phyloP scores from a whole-genome alignment of 2,113 vertebrate genomes.

The Dermatemys mawii region DNA sequence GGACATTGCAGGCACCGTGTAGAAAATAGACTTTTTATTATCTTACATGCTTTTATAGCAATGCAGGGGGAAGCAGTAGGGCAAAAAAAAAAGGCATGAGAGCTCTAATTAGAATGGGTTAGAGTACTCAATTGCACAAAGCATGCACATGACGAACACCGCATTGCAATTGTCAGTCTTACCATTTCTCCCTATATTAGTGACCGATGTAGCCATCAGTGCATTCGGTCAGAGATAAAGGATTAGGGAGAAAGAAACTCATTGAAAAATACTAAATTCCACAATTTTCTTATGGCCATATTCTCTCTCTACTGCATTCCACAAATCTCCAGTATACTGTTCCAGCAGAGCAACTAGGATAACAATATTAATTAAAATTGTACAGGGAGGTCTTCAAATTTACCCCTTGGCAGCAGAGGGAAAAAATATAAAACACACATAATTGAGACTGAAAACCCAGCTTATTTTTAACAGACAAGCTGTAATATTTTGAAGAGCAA shows the following conservation, averaged over 20 bases:
- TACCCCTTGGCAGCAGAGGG: conserved; percentile 25
- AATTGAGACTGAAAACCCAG: conserved; percentile 41
- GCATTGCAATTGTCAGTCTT: conserved; percentile 81
- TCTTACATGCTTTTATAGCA: conserved; percentile 84
- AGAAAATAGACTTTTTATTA: conserved; percentile 70
- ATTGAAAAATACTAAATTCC: conserved; percentile 82
- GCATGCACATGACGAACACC: conserved; percentile 83
- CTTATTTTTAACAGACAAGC: background rate
- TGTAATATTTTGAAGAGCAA: conserved; percentile 10
- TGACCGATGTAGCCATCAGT: conserved; percentile 84
- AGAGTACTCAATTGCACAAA: conserved; percentile 75
- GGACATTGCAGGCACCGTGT: conserved; percentile 79
- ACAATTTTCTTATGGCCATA: conserved; percentile 75
- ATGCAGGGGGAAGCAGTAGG: conserved; percentile 81
- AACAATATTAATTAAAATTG: conserved; percentile 27
- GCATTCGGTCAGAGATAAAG: conserved; percentile 83
- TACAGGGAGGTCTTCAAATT: conserved; percentile 43
- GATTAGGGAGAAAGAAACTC: conserved; percentile 85
- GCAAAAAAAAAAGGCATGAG: conserved; percentile 77
- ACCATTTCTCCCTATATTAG: conserved; percentile 89
- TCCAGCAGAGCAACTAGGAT: conserved; percentile 49
- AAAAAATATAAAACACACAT: conserved; percentile 26
- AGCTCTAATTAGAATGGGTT: conserved; percentile 78
- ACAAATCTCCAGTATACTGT: conserved; percentile 69
- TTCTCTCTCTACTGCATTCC: conserved; percentile 78